These are phyloP conservation scores for Eufriesea mexicana DNA, from an alignment of 1,140 invertebrate genomes.

Conservation along the genomic window DNA sequence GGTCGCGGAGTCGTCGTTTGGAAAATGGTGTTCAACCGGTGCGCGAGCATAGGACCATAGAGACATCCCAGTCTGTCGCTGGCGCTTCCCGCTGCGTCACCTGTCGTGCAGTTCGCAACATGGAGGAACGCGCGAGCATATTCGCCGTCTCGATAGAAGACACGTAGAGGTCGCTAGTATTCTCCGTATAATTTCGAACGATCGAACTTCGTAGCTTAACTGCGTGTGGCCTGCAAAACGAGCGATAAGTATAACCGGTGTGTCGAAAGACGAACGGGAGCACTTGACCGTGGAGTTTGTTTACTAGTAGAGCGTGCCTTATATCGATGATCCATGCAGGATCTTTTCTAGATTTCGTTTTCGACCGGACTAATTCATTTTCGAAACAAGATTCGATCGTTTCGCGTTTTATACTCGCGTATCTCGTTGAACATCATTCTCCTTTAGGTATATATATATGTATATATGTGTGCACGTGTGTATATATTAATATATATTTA, in stretches of 20 bases:
- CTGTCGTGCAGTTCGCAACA: neutral
- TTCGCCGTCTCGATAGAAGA: neutral
- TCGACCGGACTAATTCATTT: slow-evolving; percentile 23
- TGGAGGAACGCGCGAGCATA: neutral
- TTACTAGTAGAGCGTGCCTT: slow-evolving; percentile 54
- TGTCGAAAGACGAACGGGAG: neutral
- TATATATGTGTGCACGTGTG: slow-evolving; percentile 12
- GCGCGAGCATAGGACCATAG: neutral
- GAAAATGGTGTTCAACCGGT: slow-evolving; percentile 26
- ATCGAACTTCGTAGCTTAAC: slow-evolving; percentile 7
- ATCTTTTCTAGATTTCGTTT: slow-evolving; percentile 10
- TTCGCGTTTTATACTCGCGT: neutral
- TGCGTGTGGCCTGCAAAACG: neutral
- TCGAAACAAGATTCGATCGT: neutral
- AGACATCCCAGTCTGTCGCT: neutral
- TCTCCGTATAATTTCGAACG: neutral
- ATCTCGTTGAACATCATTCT: slow-evolving; percentile 32
- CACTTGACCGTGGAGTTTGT: slow-evolving; percentile 3
- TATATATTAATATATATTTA: slow-evolving; percentile 33
- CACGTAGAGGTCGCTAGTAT: no score
- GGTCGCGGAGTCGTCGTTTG: slow-evolving; percentile 32
- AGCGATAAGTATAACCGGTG: neutral
- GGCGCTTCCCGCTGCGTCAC: neutral
- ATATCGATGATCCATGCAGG: slow-evolving; percentile 27
- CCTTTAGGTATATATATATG: neutral